Base-by-base conservation (phyloP, 2,797 vertebrate species). In the Ceyx erithaca region DNA sequence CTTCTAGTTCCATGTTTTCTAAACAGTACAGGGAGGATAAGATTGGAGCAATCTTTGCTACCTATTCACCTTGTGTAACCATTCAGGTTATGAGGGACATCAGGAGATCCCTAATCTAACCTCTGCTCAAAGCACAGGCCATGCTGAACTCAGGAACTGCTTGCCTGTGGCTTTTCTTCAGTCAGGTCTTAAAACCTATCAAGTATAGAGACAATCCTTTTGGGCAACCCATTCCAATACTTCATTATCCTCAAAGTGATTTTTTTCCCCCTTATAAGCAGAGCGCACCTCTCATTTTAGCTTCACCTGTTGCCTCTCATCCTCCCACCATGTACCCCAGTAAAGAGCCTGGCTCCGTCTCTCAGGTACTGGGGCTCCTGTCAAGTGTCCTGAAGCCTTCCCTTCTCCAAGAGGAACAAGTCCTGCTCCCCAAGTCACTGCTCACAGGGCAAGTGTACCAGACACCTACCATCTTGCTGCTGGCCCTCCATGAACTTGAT, bases 251-350 rank as follows among this genome's bases (percentile, higher is more conserved):
- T 59, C 33, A 20, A 81, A 71, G 18, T 46, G 1, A 9, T 22
- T 19, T 11, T 14, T 6, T 54, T 54, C 31, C 19, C 12, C 31
- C 18, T 69, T 33, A n/a, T 3, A 59, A 5, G 14, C 25, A 70
- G 20, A 15, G n/a, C 49, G 48, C 77, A 73, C 14, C 4, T 59
- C 48, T 62, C 3, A 4, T 63, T 86, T 51, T 66, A 67, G 22
- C 8, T 41, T 54, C 30, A 14, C 23, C 43, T 37, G 25, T 16
- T 33, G 28, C 31, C 3, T 14, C 20, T 33, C 20, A 37, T 8
- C 22, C 30, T 55, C 45, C 26, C n/a, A n/a, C 8, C 48, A 14
- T 0, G 2, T 22, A 17, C 4, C 6, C 13, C 43, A 25, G 14
- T 12, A 11, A 61, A 77, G 26, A 70, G 26, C 35, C 59, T 41